These are phyloP conservation scores for Doryteuthis pealeii DNA, from an alignment of 1,140 invertebrate genomes.

Conservation along the genomic window DNA sequence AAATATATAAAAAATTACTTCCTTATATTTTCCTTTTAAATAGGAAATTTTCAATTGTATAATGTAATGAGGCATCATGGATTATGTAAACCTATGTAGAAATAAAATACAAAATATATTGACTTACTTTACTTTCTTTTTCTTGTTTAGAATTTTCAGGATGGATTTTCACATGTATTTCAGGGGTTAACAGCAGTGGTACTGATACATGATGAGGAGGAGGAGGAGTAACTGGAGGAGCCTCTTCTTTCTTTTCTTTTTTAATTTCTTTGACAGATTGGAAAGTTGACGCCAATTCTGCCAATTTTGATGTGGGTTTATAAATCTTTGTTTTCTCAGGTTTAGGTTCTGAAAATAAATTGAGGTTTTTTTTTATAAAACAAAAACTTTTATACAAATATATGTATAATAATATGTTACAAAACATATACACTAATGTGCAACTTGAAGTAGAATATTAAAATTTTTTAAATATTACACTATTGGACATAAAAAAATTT, in stretches of 20 bases:
- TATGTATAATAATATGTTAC: too few relatives aligned
- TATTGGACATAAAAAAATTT: too few relatives aligned
- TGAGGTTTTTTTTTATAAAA: neutral
- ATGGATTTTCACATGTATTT: neutral
- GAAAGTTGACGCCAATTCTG: conserved; percentile 65
- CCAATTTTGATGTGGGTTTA: conserved; percentile 80
- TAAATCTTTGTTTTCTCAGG: conserved; percentile 72
- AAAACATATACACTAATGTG: too few relatives aligned
- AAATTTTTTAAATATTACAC: too few relatives aligned
- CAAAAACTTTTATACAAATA: too few relatives aligned
- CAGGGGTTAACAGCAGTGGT: neutral
- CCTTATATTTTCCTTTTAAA: too few relatives aligned
- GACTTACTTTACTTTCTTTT: neutral
- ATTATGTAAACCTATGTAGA: too few relatives aligned
- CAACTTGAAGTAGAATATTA: too few relatives aligned
- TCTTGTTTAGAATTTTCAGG: neutral
- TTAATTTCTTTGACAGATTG: conserved; percentile 61
- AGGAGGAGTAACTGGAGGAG: neutral
- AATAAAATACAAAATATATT: too few relatives aligned
- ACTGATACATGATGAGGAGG: neutral
- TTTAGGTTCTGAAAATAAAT: conserved; percentile 22
- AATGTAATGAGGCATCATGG: too few relatives aligned
- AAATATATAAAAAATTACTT: too few relatives aligned
- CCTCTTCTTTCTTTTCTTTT: conserved; percentile 70
- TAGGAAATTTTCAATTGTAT: too few relatives aligned